These are phyloP conservation scores for Stictocephala bisonia DNA, from an alignment of 2,888 invertebrate genomes.

Conservation along the genomic window DNA sequence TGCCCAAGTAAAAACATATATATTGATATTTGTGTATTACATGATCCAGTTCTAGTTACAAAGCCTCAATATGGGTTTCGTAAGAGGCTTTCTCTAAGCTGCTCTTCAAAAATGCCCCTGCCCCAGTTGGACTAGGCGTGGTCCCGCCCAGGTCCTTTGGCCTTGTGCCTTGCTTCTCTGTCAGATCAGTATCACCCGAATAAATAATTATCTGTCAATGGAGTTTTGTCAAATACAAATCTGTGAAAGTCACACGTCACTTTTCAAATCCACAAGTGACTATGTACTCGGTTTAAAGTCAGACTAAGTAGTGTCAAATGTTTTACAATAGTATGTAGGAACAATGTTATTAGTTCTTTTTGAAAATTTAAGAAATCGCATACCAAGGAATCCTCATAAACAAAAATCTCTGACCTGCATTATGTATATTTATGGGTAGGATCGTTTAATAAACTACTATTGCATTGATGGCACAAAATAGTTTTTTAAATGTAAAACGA, in stretches of 20 bases:
- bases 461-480: too few species aligned
- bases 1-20: too few species aligned
- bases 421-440: too few species aligned
- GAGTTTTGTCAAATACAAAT: not conserved
- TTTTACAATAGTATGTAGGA: too few species aligned
- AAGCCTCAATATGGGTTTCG: not conserved
- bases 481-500: too few species aligned
- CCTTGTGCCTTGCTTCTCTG: not conserved
- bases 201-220: not conserved
- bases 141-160: not conserved
- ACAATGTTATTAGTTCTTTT: too few species aligned
- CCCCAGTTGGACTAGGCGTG: constrained; percentile 12
- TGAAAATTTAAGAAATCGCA: too few species aligned
- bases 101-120: constrained; percentile 38
- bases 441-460: too few species aligned
- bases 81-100: constrained; percentile 26
- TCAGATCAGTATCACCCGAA: constrained; percentile 1
- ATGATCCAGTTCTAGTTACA: not conserved
- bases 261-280: not conserved
- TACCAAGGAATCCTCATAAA: too few species aligned
- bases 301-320: too few species aligned
- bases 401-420: too few species aligned
- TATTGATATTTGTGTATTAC: not conserved
- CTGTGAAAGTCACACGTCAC: not conserved
- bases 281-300: too few species aligned